A percentile compares a stretch with the other conserved stretches of the same genome.
Evolutionary conservation across 2,797 vertebrate species (phyloP).

Genomic region (Sebastes flavidus): DNA sequence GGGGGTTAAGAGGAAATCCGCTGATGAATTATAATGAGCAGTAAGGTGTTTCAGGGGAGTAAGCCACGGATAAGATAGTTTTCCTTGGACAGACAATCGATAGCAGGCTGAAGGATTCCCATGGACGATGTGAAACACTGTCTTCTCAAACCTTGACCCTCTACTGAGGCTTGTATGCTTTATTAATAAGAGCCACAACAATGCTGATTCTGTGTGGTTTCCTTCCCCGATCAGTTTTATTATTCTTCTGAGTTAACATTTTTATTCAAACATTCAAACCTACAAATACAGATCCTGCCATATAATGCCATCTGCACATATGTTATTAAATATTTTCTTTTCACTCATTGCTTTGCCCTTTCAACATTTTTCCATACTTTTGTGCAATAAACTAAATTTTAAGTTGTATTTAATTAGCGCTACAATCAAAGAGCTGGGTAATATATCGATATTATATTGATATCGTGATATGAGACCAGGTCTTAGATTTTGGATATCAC

Average conservation of each 20-base stretch:
- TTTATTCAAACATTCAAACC: neutral
- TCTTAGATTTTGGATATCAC: too few relatives aligned
- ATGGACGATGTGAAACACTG: constrained; percentile 63
- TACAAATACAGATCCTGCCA: neutral
- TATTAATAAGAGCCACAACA: constrained; percentile 63
- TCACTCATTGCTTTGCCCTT: neutral
- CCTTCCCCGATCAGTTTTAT: neutral
- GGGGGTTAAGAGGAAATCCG: constrained; percentile 60
- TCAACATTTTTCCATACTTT: neutral
- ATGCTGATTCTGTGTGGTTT: constrained; percentile 4
- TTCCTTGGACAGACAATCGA: constrained; percentile 68
- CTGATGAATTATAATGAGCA: constrained; percentile 80
- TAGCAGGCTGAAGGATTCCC: constrained; percentile 70
- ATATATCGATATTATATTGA: too few relatives aligned
- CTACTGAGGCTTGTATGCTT: constrained; percentile 52
- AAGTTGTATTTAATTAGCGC: neutral
- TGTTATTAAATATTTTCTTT: neutral
- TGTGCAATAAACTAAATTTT: neutral
- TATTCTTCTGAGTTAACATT: neutral
- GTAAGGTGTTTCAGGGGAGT: constrained; percentile 77
- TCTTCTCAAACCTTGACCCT: constrained; percentile 67
- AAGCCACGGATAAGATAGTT: constrained; percentile 56
- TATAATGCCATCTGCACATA: neutral
- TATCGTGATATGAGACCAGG: too few relatives aligned
- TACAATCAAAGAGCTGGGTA: neutral